Evolutionary conservation across 1,140 invertebrate genomes (phyloP).

Genomic region (Cotesia typhae): DNA sequence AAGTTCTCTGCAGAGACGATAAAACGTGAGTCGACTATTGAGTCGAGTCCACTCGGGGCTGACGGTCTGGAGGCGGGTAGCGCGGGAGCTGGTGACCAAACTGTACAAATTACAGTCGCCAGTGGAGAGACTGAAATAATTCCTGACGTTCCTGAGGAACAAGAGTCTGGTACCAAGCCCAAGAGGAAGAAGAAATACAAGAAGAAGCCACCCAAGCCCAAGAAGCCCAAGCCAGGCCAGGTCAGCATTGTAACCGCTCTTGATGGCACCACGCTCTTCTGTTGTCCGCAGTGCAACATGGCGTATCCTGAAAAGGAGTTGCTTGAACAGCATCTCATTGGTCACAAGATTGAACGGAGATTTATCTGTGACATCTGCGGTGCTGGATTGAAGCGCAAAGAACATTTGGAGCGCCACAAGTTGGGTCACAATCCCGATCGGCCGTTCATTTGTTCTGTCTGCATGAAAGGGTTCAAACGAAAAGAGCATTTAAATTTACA

Average conservation of each 20-base stretch:
- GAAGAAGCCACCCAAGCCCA: conserved; percentile 79
- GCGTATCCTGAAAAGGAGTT: conserved; percentile 80
- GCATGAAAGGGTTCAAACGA: conserved; percentile 81
- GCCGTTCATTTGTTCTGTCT: conserved; percentile 79
- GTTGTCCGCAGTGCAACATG: conserved; percentile 83
- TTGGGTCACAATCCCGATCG: conserved; percentile 81
- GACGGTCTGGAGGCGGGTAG: conserved; percentile 60
- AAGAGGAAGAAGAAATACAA: conserved; percentile 83
- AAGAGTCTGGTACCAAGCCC: conserved; percentile 64
- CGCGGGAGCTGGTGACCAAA: conserved; percentile 53
- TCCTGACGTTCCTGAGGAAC: conserved; percentile 65
- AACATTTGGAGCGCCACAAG: conserved; percentile 82
- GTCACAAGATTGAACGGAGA: conserved; percentile 80
- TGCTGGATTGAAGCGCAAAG: conserved; percentile 79
- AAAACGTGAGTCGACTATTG: conserved; percentile 65
- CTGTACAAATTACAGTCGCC: conserved; percentile 61
- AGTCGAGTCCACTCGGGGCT: conserved; percentile 63
- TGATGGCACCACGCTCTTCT: conserved; percentile 77
- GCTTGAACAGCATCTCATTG: conserved; percentile 77
- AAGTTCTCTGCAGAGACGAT: conserved; percentile 71
- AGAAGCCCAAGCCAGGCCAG: conserved; percentile 75
- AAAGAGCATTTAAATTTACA: conserved; percentile 83
- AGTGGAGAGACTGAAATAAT: conserved; percentile 63
- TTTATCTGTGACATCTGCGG: conserved; percentile 71
- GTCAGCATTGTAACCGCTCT: conserved; percentile 77